Percentiles rank a stretch among this genome's conserved stretches.
Conservation (phyloP, 2,113 vertebrate genomes). For the Phainopepla nitens region DNA sequence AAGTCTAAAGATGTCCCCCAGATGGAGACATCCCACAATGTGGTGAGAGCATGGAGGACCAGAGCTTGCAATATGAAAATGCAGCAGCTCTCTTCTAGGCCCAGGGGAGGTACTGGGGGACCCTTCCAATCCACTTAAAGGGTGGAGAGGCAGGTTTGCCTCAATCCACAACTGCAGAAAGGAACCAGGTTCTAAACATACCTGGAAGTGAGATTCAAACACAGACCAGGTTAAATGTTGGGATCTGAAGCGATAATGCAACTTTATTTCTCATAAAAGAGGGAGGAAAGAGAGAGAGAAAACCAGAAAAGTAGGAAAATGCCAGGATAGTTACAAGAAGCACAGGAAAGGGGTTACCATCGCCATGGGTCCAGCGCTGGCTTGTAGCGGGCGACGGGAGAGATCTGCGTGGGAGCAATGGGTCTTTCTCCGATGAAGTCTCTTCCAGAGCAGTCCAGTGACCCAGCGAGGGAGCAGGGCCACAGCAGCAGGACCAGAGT, state of each 20-base stretch:
- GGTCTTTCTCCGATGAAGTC: neutral
- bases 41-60: neutral
- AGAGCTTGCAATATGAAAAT: neutral
- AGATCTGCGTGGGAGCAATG: rapidly evolving
- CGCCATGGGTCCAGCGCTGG: neutral
- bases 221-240: neutral
- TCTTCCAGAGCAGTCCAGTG: neutral
- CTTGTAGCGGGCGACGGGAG: neutral
- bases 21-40: neutral
- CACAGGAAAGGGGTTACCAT: neutral
- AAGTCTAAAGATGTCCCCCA: neutral
- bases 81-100: neutral
- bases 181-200: neutral
- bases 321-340: neutral
- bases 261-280: neutral
- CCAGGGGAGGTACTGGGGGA: neutral
- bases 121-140: neutral
- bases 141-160: neutral
- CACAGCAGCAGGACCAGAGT: neutral
- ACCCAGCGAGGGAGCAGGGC: neutral
- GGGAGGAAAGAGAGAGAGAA: neutral
- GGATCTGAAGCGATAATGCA: rapidly evolving
- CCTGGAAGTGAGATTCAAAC: neutral
- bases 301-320: neutral
- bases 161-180: neutral